Percentiles rank a stretch among this genome's conserved stretches.
phyloP scores from a whole-genome alignment of 2,113 vertebrate genomes.

The Gymnobelideus leadbeateri region DNA sequence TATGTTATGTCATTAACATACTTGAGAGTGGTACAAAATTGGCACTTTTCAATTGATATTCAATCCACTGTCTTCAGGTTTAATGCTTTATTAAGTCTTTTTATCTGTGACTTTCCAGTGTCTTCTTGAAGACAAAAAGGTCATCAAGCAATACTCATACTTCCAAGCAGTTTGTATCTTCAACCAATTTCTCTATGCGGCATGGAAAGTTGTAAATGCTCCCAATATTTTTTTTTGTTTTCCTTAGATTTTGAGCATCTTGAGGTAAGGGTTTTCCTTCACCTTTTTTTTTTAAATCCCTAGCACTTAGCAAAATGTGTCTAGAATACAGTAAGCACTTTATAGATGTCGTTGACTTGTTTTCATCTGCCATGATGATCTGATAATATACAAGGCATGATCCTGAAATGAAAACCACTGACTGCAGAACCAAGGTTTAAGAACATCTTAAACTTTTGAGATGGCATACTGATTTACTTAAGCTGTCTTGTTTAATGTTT shows the following conservation, averaged over 20 bases:
- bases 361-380: neutral
- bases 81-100: too few relatives aligned
- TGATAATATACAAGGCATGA: neutral
- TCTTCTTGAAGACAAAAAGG: neutral
- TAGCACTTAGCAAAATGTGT: neutral
- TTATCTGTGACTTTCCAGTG: too few relatives aligned
- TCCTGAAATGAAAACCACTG: neutral
- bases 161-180: neutral
- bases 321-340: neutral
- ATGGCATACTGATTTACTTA: neutral
- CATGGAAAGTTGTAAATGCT: neutral
- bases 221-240: neutral
- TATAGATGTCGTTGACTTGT: neutral
- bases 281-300: neutral
- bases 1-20: too few relatives aligned
- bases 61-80: too few relatives aligned
- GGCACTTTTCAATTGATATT: too few relatives aligned
- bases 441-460: neutral
- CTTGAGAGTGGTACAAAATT: too few relatives aligned
- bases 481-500: neutral
- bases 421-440: neutral
- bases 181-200: neutral
- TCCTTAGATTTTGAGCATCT: neutral
- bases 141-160: neutral
- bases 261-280: neutral